Evolutionary conservation across 2,113 vertebrate species (phyloP).

Genomic region (Stictonetta naevosa): DNA sequence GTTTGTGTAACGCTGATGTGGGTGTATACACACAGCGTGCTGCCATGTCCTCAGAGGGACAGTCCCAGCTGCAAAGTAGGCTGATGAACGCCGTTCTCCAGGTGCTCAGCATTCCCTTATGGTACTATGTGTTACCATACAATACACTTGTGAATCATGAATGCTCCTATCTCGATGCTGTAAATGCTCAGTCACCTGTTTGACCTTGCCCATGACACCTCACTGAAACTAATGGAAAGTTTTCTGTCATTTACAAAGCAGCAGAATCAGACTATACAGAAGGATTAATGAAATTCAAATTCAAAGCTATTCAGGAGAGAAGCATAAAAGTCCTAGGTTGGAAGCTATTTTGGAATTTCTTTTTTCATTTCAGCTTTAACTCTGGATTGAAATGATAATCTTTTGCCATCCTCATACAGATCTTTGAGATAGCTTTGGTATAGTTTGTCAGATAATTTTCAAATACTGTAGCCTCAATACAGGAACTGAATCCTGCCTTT

Average conservation of each 20-base stretch:
- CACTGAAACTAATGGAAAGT: background rate
- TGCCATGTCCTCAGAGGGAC: background rate
- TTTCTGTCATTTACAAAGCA: background rate
- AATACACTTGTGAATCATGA: background rate
- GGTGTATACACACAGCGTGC: fast-evolving
- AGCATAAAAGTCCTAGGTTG: background rate
- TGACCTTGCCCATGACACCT: background rate
- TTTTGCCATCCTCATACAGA: background rate
- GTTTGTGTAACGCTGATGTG: background rate
- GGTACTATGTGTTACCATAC: background rate
- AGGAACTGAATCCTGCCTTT: background rate
- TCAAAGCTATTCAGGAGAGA: background rate
- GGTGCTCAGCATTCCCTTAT: background rate
- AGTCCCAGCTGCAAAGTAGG: background rate
- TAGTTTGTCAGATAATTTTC: background rate
- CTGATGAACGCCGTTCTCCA: background rate
- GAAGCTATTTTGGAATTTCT: background rate
- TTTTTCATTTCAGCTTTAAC: background rate
- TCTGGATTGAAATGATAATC: background rate
- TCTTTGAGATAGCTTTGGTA: background rate
- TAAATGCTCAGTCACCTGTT: background rate
- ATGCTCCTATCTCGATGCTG: background rate
- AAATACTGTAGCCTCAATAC: background rate
- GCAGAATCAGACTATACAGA: background rate
- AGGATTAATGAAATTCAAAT: background rate